Base-by-base conservation (phyloP, 2,113 vertebrate genomes). In the Sprattus sprattus region DNA sequence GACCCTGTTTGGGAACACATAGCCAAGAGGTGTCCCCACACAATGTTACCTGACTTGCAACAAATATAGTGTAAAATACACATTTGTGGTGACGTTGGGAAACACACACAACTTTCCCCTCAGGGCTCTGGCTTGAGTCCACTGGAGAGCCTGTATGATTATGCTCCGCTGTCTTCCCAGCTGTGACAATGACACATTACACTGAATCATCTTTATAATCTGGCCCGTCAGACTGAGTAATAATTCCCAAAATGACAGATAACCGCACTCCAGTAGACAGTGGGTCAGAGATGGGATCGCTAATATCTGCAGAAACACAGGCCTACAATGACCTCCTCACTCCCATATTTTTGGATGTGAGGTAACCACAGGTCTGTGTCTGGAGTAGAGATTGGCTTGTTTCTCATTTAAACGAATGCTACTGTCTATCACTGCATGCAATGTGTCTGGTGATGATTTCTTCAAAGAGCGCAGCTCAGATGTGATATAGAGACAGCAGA, bases 211-310 rank as follows among this genome's bases (percentile, higher is more conserved):
- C 28, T 78, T 78, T 39, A 78, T 78, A 28, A 78, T 78, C 71
- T 15, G 25, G 28, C 8, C 28, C 15, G 28, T 13, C 32, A 16
- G 28, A 28, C 28, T 39, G 28, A 39, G 15, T 28, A 15, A 78
- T 39, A 78, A 78, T 32, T 32, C 71, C 71, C 28, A 11, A 78
- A 78, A 78, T 78, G 71, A 78, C 71, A 78, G 71, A 78, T 78
- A 78, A 78, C 71, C 39, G 28, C 71, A 39, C 71, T 78, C 71
- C 6, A 1, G 28, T 32, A 16, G 71, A 16, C 71, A 78, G 28
- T 32, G 71, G 71, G 71, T 39, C 71, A 78, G 71, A 28, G 67
- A 28, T 75, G 67, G 67, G 25, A 39, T 28, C 67, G 39, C 28
- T 39, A 39, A 75, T 32, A 75, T 75, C 28, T 10, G 67, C 28